phyloP scores from a whole-genome alignment of 1,140 invertebrate species.

The Galendromus occidentalis region DNA sequence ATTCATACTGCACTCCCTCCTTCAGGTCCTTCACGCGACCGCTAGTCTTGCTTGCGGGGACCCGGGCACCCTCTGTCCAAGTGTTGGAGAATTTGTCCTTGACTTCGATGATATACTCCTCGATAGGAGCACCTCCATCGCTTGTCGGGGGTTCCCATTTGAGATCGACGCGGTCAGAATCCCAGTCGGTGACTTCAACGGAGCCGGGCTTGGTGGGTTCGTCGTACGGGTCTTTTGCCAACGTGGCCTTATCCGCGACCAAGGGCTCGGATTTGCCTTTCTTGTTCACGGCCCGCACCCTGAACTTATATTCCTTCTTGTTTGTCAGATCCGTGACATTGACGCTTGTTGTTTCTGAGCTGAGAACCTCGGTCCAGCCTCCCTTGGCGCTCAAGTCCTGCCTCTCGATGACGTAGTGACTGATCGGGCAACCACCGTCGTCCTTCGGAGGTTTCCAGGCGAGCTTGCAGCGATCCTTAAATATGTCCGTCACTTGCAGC shows the following conservation, averaged over 20 bases:
- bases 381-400: slow-evolving; percentile 50
- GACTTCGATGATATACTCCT: slow-evolving; percentile 82
- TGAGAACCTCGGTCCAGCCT: slow-evolving; percentile 61
- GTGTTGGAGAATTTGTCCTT: slow-evolving; percentile 70
- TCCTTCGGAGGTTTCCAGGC: slow-evolving; percentile 77
- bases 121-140: slow-evolving; percentile 84
- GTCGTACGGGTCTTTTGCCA: slow-evolving; percentile 96
- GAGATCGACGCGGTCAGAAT: slow-evolving; percentile 78
- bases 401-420: slow-evolving; percentile 81
- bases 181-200: slow-evolving; percentile 83
- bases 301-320: slow-evolving; percentile 81
- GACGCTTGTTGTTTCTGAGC: slow-evolving; percentile 41
- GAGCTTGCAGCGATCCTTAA: slow-evolving; percentile 71
- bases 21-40: slow-evolving; percentile 70
- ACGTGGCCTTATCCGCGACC: slow-evolving; percentile 54
- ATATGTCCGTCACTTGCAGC: slow-evolving; percentile 74
- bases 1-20: slow-evolving; percentile 88
- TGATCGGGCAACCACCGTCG: slow-evolving; percentile 72
- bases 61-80: slow-evolving; percentile 72
- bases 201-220: slow-evolving; percentile 75
- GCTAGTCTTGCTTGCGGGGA: slow-evolving; percentile 48
- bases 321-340: slow-evolving; percentile 67
- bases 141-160: slow-evolving; percentile 66
- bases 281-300: slow-evolving; percentile 81
- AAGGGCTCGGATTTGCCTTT: slow-evolving; percentile 53